Evolutionary conservation across 2,113 vertebrate genomes (phyloP), one percentile per base, ranked within the genome.

Genomic region (Ochotona curzoniae): DNA sequence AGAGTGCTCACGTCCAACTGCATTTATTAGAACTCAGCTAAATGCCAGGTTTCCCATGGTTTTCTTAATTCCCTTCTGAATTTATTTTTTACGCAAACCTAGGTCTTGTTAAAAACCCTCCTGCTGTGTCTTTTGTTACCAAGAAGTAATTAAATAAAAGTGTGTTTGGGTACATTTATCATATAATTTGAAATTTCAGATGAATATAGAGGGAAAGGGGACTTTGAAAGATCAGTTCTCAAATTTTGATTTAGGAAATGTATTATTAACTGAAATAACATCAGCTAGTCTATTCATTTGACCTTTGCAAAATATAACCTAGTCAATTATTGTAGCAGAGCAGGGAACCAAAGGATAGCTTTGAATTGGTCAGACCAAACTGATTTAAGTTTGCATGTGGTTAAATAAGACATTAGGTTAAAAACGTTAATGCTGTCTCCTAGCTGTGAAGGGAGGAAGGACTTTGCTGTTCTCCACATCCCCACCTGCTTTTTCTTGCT

Each of bases 321-420:
- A 98, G 97, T 97, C 98, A 98, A 98, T 98, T 98, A 98, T 97
- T 98, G 97, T 89, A 96, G 96, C 98, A 96, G 97, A 97, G 96
- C 97, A 95, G 98, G 98, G 97, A 97, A 98, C 97, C 98, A 96
- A 94, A 82, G 96, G 97, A 96, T 90, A 88, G 96, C 98, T 98
- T 98, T 98, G 98, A 98, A 98, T 97, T 79, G 91, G 97, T 98
- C 97, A 97, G 97, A 98, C 90, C 97, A 98, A 98, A 97, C 97
- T 97, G 97, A 98, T 98, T 98, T 97, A 98, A 98, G 97, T 98
- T 98, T 98, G 97, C 96, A 97, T 98, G 97, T 97, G 97, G 97
- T 97, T 92, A 97, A 97, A 97, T 96, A 97, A 97, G 97, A 97
- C 97, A 97, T 98, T 97, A 96, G 96, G 98, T 98, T 97, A 98